Evolutionary conservation across 2,888 invertebrate species (phyloP).

Genomic region (Phytoseiulus persimilis): DNA sequence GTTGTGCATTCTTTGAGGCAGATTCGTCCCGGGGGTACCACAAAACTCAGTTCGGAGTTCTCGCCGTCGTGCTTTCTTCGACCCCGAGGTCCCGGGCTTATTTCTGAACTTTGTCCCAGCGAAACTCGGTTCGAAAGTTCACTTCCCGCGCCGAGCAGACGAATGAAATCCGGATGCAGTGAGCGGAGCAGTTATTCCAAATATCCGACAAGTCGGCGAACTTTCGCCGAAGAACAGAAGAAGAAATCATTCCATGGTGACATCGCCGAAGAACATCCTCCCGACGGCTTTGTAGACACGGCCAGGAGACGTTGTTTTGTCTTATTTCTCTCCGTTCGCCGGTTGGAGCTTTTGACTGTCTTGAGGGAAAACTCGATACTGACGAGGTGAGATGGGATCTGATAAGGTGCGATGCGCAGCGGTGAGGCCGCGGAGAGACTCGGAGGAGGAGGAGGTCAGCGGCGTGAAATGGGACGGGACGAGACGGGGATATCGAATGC

Average conservation of each 20-base stretch:
- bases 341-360: too few relatives aligned
- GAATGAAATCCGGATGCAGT: too few relatives aligned
- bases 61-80: neutral
- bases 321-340: too few relatives aligned
- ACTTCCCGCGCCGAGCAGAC: too few relatives aligned
- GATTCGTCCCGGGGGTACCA: neutral
- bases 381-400: neutral
- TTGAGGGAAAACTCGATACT: too few relatives aligned
- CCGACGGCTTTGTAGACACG: too few relatives aligned
- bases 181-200: too few relatives aligned
- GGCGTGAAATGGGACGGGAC: neutral
- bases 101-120: neutral
- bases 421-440: neutral
- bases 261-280: too few relatives aligned
- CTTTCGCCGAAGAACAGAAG: too few relatives aligned
- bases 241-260: too few relatives aligned
- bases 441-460: neutral
- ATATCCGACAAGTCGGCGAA: too few relatives aligned
- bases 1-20: neutral
- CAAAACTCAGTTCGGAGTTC: neutral
- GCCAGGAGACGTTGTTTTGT: too few relatives aligned
- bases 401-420: neutral
- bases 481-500: neutral
- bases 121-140: neutral
- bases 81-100: neutral